Evolutionary conservation across 2,888 invertebrate species (phyloP).

Genomic region (Pristionchus fissidentatus): DNA sequence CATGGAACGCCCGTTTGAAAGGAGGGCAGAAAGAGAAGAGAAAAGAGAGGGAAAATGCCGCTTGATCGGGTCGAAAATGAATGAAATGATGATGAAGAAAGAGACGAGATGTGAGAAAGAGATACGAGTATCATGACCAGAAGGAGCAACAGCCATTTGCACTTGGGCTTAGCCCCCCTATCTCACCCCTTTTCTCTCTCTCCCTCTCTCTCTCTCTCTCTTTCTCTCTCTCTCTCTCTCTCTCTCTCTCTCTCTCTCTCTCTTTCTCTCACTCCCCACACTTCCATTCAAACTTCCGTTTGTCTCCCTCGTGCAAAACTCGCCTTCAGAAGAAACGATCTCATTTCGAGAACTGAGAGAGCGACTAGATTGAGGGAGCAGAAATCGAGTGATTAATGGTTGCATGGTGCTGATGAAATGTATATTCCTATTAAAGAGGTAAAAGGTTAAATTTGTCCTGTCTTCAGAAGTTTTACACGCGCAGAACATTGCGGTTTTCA

Average conservation of each 20-base stretch:
- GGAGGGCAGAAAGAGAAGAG: no score
- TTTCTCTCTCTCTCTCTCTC: slow-evolving; percentile 1
- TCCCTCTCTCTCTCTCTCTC: slow-evolving; percentile 15
- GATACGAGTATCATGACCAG: slow-evolving; percentile 16
- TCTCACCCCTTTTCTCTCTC: not conserved
- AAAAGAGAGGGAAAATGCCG: no score
- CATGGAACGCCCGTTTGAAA: no score
- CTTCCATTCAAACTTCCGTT: not conserved
- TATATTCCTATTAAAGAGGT: no score
- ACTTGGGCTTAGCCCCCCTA: slow-evolving; percentile 17
- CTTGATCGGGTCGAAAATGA: no score
- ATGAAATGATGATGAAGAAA: no score
- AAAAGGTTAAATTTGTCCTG: not conserved
- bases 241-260: not conserved
- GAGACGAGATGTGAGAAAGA: no score
- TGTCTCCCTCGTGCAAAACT: slow-evolving; percentile 9
- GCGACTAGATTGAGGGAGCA: not conserved
- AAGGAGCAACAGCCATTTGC: not conserved
- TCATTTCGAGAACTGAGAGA: not conserved
- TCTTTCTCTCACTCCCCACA: slow-evolving; percentile 5
- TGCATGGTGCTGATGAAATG: not conserved
- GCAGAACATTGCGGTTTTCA: not conserved
- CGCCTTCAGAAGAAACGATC: not conserved
- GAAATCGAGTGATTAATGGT: not conserved
- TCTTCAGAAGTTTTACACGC: not conserved